Base-by-base conservation (phyloP, 1,140 invertebrate species). In the Planococcus citri region DNA sequence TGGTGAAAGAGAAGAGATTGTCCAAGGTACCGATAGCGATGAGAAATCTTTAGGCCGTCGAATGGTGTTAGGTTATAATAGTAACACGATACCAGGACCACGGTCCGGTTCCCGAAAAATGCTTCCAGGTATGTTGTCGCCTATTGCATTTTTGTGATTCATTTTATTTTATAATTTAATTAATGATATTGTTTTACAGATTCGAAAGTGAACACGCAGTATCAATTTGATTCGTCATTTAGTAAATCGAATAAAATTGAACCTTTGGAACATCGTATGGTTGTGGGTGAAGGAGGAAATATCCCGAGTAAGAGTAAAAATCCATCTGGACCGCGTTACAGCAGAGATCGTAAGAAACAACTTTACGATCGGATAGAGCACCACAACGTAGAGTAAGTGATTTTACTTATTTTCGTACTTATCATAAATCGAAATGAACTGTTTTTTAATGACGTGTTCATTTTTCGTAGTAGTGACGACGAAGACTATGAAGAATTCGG, bases 291-390 rank as follows among this genome's bases (percentile, higher is more conserved):
- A 64, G 25, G 22, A 64, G 20, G 60, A 24, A 64, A 27, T 64
- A 64, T 64, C 25, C 41, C 4, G 3, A 14, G 3, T 20, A 51
- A n/a, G 17, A 20, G 17, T 10, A 64, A 64, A 25, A 21, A 64
- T 3, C 17, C 60, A 24, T 9, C 60, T 3, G 24, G 60, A 24
- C 6, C 17, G 6, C 60, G 60, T 25, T 25, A 25, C 17, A 20
- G 24, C 9, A 64, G 25, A 64, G 25, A 25, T 64, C 60, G 60
- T 2, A 64, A 64, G 60, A 64, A 64, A 25, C 60, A n/a, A 58
- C 25, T 12, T 64, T 64, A 64, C 24, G 51, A 64, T 25, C 21
- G 60, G 24, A 3, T 10, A 25, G 60, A 64, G 2, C 60, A 27
- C 10, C 60, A 25, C 24, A 64, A 64, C 10, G 4, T 25, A 25